Evolutionary conservation across 1,140 invertebrate genomes (phyloP).

Genomic region (Drosophila simulans): DNA sequence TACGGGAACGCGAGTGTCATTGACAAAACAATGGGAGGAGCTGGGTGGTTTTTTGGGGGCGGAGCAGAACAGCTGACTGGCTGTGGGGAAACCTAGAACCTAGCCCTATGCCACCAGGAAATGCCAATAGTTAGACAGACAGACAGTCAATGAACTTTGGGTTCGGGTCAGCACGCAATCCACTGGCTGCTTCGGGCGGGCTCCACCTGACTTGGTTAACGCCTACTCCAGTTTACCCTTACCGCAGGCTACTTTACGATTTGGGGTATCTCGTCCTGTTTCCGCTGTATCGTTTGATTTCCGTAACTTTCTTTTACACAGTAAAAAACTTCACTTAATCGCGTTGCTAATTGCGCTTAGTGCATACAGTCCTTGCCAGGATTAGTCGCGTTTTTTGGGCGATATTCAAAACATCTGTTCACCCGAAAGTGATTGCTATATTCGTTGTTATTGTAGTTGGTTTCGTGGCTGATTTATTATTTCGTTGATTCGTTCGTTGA

Average conservation of each 20-base stretch:
- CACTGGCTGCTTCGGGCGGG: constrained; percentile 5
- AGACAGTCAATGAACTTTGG: constrained; percentile 77
- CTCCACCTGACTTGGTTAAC: constrained; percentile 37
- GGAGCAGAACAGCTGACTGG: constrained; percentile 65
- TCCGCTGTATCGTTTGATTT: constrained; percentile 10
- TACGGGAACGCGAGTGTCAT: constrained; percentile 40
- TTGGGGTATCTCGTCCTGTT: constrained; percentile 18
- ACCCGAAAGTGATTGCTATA: constrained; percentile 17
- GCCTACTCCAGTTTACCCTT: constrained; percentile 52
- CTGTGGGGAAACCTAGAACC: background rate
- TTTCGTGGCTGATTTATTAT: constrained; percentile 52
- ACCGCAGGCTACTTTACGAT: constrained; percentile 38
- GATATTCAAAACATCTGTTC: constrained; percentile 69
- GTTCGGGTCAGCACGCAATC: constrained; percentile 61
- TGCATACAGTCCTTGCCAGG: constrained; percentile 61
- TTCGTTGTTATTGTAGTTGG: constrained; percentile 45
- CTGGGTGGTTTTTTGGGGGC: constrained; percentile 1
- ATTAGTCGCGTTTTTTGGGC: constrained; percentile 36
- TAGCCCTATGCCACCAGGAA: constrained; percentile 34
- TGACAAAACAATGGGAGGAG: constrained; percentile 71
- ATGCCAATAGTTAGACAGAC: constrained; percentile 51
- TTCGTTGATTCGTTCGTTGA: constrained; percentile 68
- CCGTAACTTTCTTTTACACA: constrained; percentile 58
- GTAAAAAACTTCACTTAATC: constrained; percentile 67
- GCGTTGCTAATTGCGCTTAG: constrained; percentile 20